These are phyloP conservation scores for Drosophila helvetica DNA, from an alignment of 2,888 invertebrate species.

Conservation along the genomic window DNA sequence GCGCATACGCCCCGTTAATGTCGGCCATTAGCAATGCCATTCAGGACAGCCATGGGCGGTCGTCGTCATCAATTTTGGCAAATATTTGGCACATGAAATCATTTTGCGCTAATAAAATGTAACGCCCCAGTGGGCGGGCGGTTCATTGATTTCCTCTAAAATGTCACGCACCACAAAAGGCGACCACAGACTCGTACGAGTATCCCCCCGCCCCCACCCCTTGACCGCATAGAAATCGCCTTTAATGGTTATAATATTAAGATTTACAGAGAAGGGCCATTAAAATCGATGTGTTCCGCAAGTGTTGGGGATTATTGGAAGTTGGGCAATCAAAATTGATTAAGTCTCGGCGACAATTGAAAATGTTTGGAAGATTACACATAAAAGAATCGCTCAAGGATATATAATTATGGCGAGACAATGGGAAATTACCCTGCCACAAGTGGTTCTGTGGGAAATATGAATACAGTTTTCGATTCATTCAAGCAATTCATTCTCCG, in stretches of 20 bases:
- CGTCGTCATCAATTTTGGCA: slow-evolving; percentile 65
- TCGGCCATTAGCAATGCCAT: slow-evolving; percentile 64
- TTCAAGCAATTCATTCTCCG: background rate
- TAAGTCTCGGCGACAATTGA: slow-evolving; percentile 40
- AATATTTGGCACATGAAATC: slow-evolving; percentile 79
- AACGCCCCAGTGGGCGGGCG: slow-evolving; percentile 42
- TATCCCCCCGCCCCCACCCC: background rate
- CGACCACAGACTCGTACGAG: slow-evolving; percentile 28
- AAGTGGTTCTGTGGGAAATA: background rate
- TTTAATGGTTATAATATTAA: slow-evolving; percentile 28
- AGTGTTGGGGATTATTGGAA: slow-evolving; percentile 22
- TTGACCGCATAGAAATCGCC: slow-evolving; percentile 38
- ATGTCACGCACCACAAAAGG: slow-evolving; percentile 45
- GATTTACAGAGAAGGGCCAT: slow-evolving; percentile 40
- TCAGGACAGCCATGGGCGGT: slow-evolving; percentile 45
- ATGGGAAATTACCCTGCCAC: background rate
- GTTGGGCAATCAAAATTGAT: slow-evolving; percentile 34
- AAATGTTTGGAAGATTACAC: slow-evolving; percentile 18
- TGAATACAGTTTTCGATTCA: background rate
- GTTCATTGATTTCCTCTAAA: slow-evolving; percentile 76
- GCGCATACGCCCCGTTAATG: slow-evolving; percentile 67
- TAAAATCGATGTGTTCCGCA: slow-evolving; percentile 25
- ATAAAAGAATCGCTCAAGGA: slow-evolving; percentile 6
- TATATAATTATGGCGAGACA: background rate
- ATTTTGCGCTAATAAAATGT: slow-evolving; percentile 75